A percentile compares a stretch with the other conserved stretches of the same genome.
Evolutionary conservation across 2,888 invertebrate species (phyloP).

Genomic region (Salpingus planirostris): DNA sequence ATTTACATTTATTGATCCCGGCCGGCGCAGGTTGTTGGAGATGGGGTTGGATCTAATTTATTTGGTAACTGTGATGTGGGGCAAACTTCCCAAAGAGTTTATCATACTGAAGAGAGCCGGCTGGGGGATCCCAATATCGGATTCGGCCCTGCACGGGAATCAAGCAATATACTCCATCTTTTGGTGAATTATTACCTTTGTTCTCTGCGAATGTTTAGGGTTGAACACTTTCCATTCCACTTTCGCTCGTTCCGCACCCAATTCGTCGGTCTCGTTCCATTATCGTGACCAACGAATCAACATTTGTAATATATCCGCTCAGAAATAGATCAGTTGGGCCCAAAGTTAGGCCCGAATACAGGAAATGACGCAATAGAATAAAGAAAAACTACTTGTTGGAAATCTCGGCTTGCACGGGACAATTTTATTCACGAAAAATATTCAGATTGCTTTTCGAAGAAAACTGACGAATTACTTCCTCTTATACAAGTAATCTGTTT

Average conservation of each 20-base stretch:
- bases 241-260: slow-evolving; percentile 2
- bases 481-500: too few relatives aligned
- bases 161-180: slow-evolving; percentile 10
- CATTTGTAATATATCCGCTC: slow-evolving; percentile 10
- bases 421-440: too few relatives aligned
- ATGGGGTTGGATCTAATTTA: too few relatives aligned
- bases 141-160: slow-evolving; percentile 4
- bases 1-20: too few relatives aligned
- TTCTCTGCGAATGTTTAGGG: slow-evolving; percentile 3
- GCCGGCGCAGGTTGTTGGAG: too few relatives aligned
- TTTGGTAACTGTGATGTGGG: too few relatives aligned
- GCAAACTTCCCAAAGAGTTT: too few relatives aligned
- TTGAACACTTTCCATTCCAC: slow-evolving; percentile 1
- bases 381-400: too few relatives aligned
- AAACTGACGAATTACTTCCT: too few relatives aligned
- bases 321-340: slow-evolving; percentile 6
- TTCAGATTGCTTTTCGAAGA: too few relatives aligned
- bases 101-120: too few relatives aligned
- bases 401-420: too few relatives aligned
- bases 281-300: slow-evolving; percentile 3
- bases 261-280: slow-evolving; percentile 4
- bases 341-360: not conserved
- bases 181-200: slow-evolving; percentile 14
- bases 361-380: not conserved
- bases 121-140: slow-evolving; percentile 4